Conservation (phyloP, 2,888 invertebrate species). For the Halictus ligatus region DNA sequence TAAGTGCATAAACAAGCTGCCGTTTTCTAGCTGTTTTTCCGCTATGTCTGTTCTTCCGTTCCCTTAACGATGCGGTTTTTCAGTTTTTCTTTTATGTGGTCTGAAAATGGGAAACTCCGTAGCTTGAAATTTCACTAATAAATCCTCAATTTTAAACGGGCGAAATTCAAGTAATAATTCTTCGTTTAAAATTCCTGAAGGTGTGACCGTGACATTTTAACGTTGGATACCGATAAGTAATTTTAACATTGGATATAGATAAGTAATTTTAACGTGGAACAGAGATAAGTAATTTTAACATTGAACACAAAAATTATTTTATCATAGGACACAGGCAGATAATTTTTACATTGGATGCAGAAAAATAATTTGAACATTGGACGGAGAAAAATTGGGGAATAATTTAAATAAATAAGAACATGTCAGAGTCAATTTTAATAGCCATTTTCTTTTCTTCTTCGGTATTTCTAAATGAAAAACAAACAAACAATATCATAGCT, state of each 20-base stretch:
- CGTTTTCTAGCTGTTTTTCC: constrained; percentile 2
- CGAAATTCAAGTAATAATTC: not conserved
- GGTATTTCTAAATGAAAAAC: too few relatives aligned
- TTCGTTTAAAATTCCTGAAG: not conserved
- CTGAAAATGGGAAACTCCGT: not conserved
- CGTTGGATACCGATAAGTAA: not conserved
- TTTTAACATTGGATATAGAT: too few relatives aligned
- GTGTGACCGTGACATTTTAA: not conserved
- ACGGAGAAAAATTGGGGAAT: too few relatives aligned
- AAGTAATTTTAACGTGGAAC: too few relatives aligned
- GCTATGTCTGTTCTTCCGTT: not conserved
- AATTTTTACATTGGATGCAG: not conserved
- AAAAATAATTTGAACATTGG: not conserved
- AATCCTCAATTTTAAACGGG: not conserved
- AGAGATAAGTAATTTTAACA: too few relatives aligned
- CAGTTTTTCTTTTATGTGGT: not conserved
- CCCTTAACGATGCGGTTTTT: not conserved
- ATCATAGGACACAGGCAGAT: not conserved
- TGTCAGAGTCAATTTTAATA: too few relatives aligned
- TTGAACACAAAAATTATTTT: too few relatives aligned
- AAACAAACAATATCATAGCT: too few relatives aligned
- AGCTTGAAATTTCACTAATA: not conserved
- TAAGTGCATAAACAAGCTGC: constrained; percentile 25
- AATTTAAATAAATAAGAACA: too few relatives aligned
- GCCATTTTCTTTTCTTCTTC: too few relatives aligned